Evolutionary conservation across 2,888 invertebrate species (phyloP).

Genomic region (Erpobdella octoculata): DNA sequence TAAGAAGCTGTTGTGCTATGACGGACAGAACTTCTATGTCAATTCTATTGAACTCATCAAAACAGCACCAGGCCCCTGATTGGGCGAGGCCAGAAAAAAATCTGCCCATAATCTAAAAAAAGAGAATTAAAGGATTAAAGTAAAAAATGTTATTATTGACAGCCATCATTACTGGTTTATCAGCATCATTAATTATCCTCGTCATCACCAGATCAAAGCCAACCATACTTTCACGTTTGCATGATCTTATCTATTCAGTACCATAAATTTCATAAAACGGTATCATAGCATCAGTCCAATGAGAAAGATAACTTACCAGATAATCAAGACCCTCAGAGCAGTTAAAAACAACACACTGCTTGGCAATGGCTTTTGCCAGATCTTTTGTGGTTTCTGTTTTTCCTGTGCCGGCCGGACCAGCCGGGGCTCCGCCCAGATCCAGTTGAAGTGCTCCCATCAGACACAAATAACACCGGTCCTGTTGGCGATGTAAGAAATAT

Average conservation of each 20-base stretch:
- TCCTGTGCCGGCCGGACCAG: conserved; percentile 77
- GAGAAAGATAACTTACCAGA: too few relatives aligned
- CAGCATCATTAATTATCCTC: too few relatives aligned
- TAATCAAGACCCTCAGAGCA: conserved; percentile 71
- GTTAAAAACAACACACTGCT: conserved; percentile 84
- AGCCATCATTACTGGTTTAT: too few relatives aligned
- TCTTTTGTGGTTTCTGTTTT: conserved; percentile 87
- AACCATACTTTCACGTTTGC: not conserved
- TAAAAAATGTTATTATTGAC: not conserved
- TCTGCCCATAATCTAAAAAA: conserved; percentile 71
- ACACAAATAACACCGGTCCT: conserved; percentile 70
- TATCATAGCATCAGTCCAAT: not conserved
- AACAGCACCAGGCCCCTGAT: conserved; percentile 84
- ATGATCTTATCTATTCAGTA: not conserved
- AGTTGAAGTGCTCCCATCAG: conserved; percentile 81
- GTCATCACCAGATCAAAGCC: not conserved
- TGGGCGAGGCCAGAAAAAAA: conserved; percentile 82
- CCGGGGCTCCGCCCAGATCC: conserved; percentile 76
- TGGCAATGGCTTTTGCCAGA: conserved; percentile 75
- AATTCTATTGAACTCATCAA: conserved; percentile 83
- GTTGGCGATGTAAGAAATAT: not conserved
- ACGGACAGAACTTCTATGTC: conserved; percentile 82
- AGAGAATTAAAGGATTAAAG: not conserved
- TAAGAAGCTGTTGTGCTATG: conserved; percentile 79
- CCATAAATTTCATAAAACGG: not conserved